phyloP scores from a whole-genome alignment of 2,888 invertebrate species.

The Clepsis dumicolana region DNA sequence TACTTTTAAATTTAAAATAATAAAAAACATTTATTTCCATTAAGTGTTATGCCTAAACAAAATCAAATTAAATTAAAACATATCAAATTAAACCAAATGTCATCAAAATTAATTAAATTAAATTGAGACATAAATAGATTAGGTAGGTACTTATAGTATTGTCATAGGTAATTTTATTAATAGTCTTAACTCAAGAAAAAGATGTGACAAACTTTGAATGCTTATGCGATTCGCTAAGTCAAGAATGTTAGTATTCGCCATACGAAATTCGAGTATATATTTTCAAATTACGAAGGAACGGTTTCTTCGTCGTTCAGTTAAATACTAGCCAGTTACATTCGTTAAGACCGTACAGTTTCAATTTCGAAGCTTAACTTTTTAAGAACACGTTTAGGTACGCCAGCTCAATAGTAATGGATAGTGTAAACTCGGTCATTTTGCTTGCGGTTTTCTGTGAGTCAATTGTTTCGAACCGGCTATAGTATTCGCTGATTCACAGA shows the following conservation, averaged over 20 bases:
- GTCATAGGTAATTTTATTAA: background rate
- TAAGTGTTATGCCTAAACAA: too few relatives aligned
- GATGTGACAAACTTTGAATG: background rate
- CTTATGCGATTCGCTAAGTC: background rate
- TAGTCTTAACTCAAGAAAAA: background rate
- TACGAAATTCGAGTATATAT: background rate
- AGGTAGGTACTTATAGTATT: too few relatives aligned
- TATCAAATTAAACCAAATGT: too few relatives aligned
- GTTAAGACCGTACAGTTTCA: background rate
- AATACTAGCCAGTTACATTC: background rate
- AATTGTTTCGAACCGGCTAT: constrained; percentile 46
- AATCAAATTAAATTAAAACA: too few relatives aligned
- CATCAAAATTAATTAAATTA: too few relatives aligned
- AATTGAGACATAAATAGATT: too few relatives aligned
- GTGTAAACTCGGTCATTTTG: constrained; percentile 49
- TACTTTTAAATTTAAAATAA: too few relatives aligned
- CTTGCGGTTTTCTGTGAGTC: constrained; percentile 64
- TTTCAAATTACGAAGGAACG: background rate
- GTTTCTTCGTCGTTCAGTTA: background rate
- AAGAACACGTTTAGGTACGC: background rate
- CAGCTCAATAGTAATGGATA: constrained; percentile 19
- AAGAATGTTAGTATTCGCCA: background rate
- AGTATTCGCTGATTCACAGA: constrained; percentile 35
- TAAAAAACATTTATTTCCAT: too few relatives aligned
- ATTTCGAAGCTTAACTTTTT: constrained; percentile 14